Conservation (phyloP, 2,113 vertebrate species). For the Stercorarius parasiticus region DNA sequence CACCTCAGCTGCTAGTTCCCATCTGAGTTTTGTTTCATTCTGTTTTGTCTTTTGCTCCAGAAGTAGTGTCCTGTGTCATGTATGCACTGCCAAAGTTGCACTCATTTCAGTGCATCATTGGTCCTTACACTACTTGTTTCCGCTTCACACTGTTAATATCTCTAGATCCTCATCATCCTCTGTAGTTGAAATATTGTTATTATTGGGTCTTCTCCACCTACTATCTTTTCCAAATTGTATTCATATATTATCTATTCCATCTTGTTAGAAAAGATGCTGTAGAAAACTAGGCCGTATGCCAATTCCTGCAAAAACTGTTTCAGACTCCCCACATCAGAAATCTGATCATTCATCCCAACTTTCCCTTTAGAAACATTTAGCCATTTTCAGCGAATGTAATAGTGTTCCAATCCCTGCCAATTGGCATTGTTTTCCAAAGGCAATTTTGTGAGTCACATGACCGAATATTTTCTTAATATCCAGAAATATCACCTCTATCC, state of each 20-base stretch:
- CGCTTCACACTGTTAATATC: background rate
- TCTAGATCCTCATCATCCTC: background rate
- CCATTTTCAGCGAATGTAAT: background rate
- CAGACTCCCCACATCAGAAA: background rate
- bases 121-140: background rate
- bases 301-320: background rate
- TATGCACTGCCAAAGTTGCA: background rate
- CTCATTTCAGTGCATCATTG: background rate
- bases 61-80: background rate
- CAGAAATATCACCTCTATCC: background rate
- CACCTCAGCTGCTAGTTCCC: background rate
- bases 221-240: background rate
- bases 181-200: background rate
- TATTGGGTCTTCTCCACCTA: background rate
- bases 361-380: background rate
- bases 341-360: background rate
- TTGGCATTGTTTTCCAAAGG: background rate
- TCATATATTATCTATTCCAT: background rate
- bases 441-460: background rate
- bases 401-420: background rate
- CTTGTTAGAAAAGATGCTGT: background rate
- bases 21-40: background rate
- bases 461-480: background rate
- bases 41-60: background rate
- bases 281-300: background rate